Evolutionary conservation across 2,888 invertebrate genomes (phyloP).

Genomic region (Bugula neritina): DNA sequence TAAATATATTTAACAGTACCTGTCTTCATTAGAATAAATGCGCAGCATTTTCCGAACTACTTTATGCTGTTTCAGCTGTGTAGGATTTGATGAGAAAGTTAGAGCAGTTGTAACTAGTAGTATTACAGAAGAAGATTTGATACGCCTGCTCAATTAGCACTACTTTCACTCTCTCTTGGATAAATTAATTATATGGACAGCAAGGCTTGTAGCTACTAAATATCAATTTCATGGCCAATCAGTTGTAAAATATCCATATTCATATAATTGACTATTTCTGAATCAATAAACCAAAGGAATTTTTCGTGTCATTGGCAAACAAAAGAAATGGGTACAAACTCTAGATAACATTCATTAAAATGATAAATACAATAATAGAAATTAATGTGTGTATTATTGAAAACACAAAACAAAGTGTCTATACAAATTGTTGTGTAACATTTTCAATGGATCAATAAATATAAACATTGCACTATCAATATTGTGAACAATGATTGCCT

Average conservation of each 20-base stretch:
- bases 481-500: neutral
- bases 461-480: neutral
- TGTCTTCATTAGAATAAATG: neutral
- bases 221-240: neutral
- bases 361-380: neutral
- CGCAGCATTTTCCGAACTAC: neutral
- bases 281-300: neutral
- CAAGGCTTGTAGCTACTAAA: too few species aligned
- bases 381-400: slow-evolving; percentile 16
- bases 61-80: neutral
- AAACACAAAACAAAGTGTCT: neutral
- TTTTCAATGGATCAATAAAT: slow-evolving; percentile 21
- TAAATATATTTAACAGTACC: neutral
- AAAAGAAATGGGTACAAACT: neutral
- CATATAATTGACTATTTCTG: neutral
- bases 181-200: too few species aligned
- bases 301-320: neutral
- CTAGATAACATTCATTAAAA: slow-evolving; percentile 2
- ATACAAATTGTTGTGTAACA: neutral
- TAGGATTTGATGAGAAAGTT: too few species aligned
- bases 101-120: too few species aligned
- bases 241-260: neutral
- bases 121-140: too few species aligned
- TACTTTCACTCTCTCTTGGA: too few species aligned
- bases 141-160: too few species aligned